Evolutionary conservation across 2,113 vertebrate species (phyloP).

Genomic region (Maccullochella peelii): DNA sequence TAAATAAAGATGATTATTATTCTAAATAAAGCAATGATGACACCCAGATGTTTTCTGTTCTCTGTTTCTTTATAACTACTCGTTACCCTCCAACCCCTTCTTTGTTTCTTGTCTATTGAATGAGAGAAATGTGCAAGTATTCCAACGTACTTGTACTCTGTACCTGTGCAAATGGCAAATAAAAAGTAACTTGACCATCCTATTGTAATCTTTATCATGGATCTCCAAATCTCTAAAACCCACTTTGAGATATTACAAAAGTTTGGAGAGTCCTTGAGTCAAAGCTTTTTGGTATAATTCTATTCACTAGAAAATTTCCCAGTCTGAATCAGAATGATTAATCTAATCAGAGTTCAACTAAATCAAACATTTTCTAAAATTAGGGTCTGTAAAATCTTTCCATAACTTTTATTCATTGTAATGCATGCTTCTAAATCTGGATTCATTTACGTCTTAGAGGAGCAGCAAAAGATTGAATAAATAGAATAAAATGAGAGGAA

Average conservation of each 20-base stretch:
- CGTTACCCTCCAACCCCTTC: background rate
- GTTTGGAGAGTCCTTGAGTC: background rate
- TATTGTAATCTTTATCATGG: background rate
- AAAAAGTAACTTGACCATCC: background rate
- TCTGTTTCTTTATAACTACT: background rate
- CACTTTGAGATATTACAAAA: background rate
- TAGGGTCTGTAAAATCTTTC: background rate
- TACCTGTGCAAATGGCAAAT: background rate
- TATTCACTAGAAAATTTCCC: background rate
- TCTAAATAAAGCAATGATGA: too few species aligned
- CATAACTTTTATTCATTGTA: background rate
- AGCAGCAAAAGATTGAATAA: background rate
- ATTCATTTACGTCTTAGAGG: background rate
- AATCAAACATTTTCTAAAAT: background rate
- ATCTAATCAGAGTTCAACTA: background rate
- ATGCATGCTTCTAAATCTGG: background rate
- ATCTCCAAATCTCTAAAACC: background rate
- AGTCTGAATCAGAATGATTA: background rate
- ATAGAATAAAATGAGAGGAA: background rate
- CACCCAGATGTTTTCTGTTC: too few species aligned
- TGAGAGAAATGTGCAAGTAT: background rate
- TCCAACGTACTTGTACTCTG: background rate
- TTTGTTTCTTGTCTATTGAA: background rate
- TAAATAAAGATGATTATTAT: too few species aligned
- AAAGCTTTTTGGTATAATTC: background rate